A percentile compares a stretch with the other conserved stretches of the same genome.
These are phyloP conservation scores for Penaeus chinensis DNA, from an alignment of 1,140 invertebrate species.

Conservation along the genomic window DNA sequence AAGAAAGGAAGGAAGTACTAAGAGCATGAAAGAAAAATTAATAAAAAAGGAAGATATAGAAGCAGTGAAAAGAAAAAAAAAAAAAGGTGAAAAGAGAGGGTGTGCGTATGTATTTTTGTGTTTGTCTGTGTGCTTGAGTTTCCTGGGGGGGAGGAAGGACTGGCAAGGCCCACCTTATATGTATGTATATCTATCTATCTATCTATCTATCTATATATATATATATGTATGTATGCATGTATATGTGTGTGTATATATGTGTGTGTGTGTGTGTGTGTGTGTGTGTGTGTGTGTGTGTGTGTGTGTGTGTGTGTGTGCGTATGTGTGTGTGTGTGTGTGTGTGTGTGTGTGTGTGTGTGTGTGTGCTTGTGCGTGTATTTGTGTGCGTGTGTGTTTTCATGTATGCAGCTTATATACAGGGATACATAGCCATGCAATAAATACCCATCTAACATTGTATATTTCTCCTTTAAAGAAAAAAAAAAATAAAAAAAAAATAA, in stretches of 20 bases:
- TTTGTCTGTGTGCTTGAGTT: conserved; percentile 28
- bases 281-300: background rate
- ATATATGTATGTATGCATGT: background rate
- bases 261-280: background rate
- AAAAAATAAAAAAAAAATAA: no score
- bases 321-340: background rate
- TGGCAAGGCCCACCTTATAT: no score
- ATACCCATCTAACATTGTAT: no score
- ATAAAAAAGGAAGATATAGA: background rate
- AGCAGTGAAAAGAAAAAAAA: no score
- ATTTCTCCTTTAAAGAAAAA: no score
- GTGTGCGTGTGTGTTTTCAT: background rate
- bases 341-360: background rate
- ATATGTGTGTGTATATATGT: background rate
- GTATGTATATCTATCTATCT: background rate
- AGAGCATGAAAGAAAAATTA: background rate
- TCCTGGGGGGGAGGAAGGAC: background rate
- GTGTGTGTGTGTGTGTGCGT: background rate
- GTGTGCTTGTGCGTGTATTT: background rate
- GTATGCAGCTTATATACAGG: background rate
- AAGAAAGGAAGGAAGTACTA: background rate
- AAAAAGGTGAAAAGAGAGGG: background rate
- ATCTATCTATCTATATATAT: no score
- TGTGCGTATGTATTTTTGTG: conserved; percentile 18
- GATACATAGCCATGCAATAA: no score